These are phyloP conservation scores for Pollenia angustigena DNA, from an alignment of 2,888 invertebrate species.

Conservation along the genomic window DNA sequence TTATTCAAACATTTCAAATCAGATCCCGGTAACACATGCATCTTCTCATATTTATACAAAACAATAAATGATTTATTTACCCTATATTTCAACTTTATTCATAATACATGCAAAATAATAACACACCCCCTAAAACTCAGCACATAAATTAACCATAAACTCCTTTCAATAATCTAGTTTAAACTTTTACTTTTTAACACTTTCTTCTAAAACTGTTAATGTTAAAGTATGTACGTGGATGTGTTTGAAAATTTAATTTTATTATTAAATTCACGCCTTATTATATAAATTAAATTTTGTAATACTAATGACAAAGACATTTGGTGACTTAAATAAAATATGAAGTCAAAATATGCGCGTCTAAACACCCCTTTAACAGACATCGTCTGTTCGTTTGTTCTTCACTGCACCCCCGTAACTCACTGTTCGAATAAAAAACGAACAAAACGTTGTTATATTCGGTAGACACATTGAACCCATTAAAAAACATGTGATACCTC, in stretches of 20 bases:
- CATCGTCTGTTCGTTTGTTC: background rate
- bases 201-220: slow-evolving; percentile 20
- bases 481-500: slow-evolving; percentile 67
- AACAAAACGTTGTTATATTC: slow-evolving; percentile 27
- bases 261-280: slow-evolving; percentile 72
- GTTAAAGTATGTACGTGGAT: background rate
- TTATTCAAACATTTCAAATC: background rate
- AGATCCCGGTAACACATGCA: background rate
- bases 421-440: background rate
- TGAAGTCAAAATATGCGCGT: slow-evolving; percentile 69
- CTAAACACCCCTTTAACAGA: slow-evolving; percentile 64
- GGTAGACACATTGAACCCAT: slow-evolving; percentile 70
- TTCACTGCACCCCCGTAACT: background rate
- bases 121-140: background rate
- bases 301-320: slow-evolving; percentile 69
- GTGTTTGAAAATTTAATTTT: slow-evolving; percentile 21
- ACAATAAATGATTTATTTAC: slow-evolving; percentile 28
- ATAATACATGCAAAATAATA: background rate
- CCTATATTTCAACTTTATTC: slow-evolving; percentile 7
- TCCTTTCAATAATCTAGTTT: background rate
- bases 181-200: slow-evolving; percentile 39
- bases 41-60: background rate
- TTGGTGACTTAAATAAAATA: slow-evolving; percentile 71
- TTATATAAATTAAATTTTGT: slow-evolving; percentile 70
- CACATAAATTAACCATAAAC: background rate